Conservation (phyloP, 2,113 vertebrate species). For the Mystacornis crossleyi region DNA sequence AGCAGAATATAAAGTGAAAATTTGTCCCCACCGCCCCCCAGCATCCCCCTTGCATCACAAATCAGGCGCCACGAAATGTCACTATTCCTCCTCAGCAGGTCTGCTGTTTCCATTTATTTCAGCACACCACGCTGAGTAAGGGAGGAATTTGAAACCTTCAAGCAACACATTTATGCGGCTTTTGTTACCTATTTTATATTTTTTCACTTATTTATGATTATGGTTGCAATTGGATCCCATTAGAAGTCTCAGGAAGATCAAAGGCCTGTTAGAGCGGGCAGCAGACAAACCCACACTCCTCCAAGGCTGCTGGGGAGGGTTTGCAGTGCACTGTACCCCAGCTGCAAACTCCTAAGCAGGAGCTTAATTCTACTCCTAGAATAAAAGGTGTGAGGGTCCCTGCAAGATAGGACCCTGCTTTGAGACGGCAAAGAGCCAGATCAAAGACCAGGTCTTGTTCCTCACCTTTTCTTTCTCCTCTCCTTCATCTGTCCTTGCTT, state of each 20-base stretch:
- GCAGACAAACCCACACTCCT: background rate
- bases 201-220: conserved; percentile 49
- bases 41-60: conserved; percentile 37
- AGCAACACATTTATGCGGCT: background rate
- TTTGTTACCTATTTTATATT: conserved; percentile 31
- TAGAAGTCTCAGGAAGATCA: conserved; percentile 20
- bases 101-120: conserved; percentile 18
- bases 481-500: conserved; percentile 18
- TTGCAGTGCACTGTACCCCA: background rate
- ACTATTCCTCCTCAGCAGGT: conserved; percentile 23
- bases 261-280: background rate
- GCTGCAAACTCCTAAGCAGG: background rate
- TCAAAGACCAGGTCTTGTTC: background rate
- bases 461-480: background rate
- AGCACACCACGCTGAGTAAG: background rate
- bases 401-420: fast-evolving
- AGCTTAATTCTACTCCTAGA: background rate
- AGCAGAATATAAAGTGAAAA: conserved; percentile 69
- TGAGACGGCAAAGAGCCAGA: background rate
- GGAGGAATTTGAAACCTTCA: conserved; percentile 9
- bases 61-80: background rate
- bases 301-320: background rate
- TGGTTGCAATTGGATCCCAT: background rate
- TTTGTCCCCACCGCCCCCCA: background rate
- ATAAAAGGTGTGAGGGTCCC: background rate